Base-by-base conservation (phyloP, 1,140 invertebrate species). In the honey bee (Apis mellifera) region DNA sequence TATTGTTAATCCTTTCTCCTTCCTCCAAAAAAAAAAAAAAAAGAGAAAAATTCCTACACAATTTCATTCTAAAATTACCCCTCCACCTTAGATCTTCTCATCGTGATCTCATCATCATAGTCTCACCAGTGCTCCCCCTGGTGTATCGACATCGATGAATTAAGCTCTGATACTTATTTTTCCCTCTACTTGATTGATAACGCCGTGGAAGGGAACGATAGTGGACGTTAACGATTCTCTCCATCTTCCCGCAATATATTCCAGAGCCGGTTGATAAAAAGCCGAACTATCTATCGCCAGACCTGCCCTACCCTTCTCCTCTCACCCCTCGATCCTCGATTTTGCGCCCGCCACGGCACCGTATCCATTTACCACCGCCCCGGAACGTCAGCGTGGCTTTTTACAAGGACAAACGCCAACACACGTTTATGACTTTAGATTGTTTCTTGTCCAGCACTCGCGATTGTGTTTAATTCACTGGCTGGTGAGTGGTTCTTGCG, bases 291-390 rank as follows among this genome's bases (percentile, higher is more conserved):
- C 78, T 84, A 75, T 66, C 62, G 48, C 65, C 64, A 55, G 78
- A 26, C 64, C 54, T 69, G 78, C n/a, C 78, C 0, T 42, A 0
- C 32, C 32, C 32, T n/a, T n/a, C 32, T 7, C 32, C 32, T n/a
- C 4, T 2, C 32, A 4, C 5, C 0, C 71, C n/a, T 69, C 19
- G 82, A 75, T 75, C 55, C 65, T 65, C 78, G 83, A 79, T 84
- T 84, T 84, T 84, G 78, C 81, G 57, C 65, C 59, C 64, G 57
- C 74, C 48, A 54, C 7, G 72, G 55, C 73, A 23, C 66, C 78
- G 69, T 82, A 52, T 77, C 83, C 83, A 86, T 86, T 42, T 86
- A 86, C 68, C 83, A 64, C 52, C 62, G 50, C 21, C 21, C 59
- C 3, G 52, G 68, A 83, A 83, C 66, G 75, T 78, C 78, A 72